These are phyloP conservation scores for Sebastes vulpes DNA, from an alignment of 2,797 vertebrate genomes.

Conservation along the genomic window DNA sequence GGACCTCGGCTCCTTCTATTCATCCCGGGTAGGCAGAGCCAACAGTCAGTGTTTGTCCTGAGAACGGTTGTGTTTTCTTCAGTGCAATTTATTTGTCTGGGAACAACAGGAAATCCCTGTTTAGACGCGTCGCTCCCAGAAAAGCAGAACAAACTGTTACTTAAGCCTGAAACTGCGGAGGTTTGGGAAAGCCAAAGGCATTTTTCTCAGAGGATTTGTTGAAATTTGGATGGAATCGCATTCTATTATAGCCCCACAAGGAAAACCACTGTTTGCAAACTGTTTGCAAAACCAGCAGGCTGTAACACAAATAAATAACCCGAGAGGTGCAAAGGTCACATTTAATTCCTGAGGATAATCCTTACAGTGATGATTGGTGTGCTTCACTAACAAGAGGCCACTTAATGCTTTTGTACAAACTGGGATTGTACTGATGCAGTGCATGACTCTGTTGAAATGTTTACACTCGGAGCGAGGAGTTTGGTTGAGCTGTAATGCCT, in stretches of 20 bases:
- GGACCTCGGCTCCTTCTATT: slow-evolving; percentile 19
- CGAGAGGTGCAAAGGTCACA: slow-evolving; percentile 20
- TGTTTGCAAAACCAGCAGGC: slow-evolving; percentile 25
- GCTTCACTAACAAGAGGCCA: slow-evolving; percentile 41
- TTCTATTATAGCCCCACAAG: slow-evolving; percentile 29
- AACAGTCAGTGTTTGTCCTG: slow-evolving; percentile 38
- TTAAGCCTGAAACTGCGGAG: slow-evolving; percentile 27
- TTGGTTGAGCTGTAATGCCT: slow-evolving; percentile 62
- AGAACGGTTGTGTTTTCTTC: slow-evolving; percentile 46
- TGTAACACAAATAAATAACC: slow-evolving; percentile 42
- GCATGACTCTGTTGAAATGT: slow-evolving; percentile 47
- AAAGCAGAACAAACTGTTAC: slow-evolving; percentile 63
- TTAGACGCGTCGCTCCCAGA: slow-evolving; percentile 68
- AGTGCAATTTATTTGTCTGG: slow-evolving; percentile 74
- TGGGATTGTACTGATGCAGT: slow-evolving; percentile 30
- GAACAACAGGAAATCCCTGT: slow-evolving; percentile 85
- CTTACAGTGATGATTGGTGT: slow-evolving; percentile 20
- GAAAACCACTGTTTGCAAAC: slow-evolving; percentile 38
- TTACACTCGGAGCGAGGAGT: slow-evolving; percentile 52
- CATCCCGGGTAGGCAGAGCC: slow-evolving; percentile 33
- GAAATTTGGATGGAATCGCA: slow-evolving; percentile 38
- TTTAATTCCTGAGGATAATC: slow-evolving; percentile 50
- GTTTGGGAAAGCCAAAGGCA: slow-evolving; percentile 47
- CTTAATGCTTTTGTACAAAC: slow-evolving; percentile 51
- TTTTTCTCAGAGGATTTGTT: slow-evolving; percentile 49